Conservation (phyloP, 2,797 vertebrate genomes). For the Saxicola maurus region DNA sequence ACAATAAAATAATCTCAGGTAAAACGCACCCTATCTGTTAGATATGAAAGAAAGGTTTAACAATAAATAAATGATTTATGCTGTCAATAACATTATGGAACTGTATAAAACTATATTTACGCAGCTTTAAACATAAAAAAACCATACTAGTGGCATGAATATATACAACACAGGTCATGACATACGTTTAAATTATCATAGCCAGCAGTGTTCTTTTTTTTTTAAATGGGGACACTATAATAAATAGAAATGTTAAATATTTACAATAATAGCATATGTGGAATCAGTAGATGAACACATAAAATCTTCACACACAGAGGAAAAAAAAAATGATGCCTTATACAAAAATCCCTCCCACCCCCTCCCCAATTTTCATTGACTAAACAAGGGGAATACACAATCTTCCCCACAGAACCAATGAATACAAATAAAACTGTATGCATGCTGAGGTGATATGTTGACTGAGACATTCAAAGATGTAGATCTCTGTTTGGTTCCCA, state of each 20-base stretch:
- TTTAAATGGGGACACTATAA: conserved; percentile 68
- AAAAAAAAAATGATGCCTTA: conserved; percentile 56
- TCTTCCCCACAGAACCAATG: conserved; percentile 48
- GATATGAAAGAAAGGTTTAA: conserved; percentile 64
- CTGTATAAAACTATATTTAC: conserved; percentile 69
- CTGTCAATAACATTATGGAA: conserved; percentile 67
- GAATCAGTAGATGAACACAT: conserved; percentile 72
- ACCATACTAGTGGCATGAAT: conserved; percentile 67
- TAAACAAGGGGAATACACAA: conserved; percentile 45
- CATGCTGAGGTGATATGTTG: conserved; percentile 57
- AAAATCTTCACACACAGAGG: conserved; percentile 61
- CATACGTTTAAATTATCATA: conserved; percentile 57
- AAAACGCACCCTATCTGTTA: conserved; percentile 55
- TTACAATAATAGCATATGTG: conserved; percentile 73
- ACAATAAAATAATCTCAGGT: conserved; percentile 43
- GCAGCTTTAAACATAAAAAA: conserved; percentile 65
- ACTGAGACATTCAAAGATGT: conserved; percentile 48
- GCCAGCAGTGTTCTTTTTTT: conserved; percentile 56
- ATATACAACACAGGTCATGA: conserved; percentile 69
- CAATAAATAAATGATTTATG: conserved; percentile 65
- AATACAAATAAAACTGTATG: conserved; percentile 56
- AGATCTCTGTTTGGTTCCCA: conserved; percentile 49
- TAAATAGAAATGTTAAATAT: conserved; percentile 77
- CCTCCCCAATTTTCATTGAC: background rate
- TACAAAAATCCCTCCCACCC: conserved; percentile 22